Evolutionary conservation across 1,140 invertebrate species (phyloP).

Genomic region (Calliphora vicina): DNA sequence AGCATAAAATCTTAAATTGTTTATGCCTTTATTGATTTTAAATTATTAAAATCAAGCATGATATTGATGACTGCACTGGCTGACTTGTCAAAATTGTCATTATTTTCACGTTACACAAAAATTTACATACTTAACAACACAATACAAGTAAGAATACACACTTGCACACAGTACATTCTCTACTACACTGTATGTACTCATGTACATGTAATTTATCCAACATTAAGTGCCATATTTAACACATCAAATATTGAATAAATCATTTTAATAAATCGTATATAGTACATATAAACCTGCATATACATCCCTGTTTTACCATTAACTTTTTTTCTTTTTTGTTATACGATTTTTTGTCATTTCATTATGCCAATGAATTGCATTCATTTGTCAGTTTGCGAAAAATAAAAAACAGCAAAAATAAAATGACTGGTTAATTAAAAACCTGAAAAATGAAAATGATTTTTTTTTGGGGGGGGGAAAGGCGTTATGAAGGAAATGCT

Average conservation of each 20-base stretch:
- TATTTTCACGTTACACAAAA: neutral
- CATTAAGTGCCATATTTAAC: slow-evolving; percentile 26
- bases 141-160: no score
- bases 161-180: no score
- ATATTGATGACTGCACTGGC: neutral
- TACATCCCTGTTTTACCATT: neutral
- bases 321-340: neutral
- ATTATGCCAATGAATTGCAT: neutral
- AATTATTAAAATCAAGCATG: neutral
- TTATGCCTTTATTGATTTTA: neutral
- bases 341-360: neutral
- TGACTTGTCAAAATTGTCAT: neutral
- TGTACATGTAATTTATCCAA: slow-evolving; percentile 9
- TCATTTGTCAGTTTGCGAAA: neutral
- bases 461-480: no score
- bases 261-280: neutral
- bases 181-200: neutral
- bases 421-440: neutral
- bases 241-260: slow-evolving; percentile 24
- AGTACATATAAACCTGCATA: neutral
- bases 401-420: neutral
- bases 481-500: neutral
- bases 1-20: neutral
- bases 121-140: no score
- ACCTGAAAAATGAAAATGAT: neutral